A percentile compares a stretch with the other conserved stretches of the same genome.
phyloP scores from a whole-genome alignment of 1,140 invertebrate genomes.

The Apis florea region DNA sequence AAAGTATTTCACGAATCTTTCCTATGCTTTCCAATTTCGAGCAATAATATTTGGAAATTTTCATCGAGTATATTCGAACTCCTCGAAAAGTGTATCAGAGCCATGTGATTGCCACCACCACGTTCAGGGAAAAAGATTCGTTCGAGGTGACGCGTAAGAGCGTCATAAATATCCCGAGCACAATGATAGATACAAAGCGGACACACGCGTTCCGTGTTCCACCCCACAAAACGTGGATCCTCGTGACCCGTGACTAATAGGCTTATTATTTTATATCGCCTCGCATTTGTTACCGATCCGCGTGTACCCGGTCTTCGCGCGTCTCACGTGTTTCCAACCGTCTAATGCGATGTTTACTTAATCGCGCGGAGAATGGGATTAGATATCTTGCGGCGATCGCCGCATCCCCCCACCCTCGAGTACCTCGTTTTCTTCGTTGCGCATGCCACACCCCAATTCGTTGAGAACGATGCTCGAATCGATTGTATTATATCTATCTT shows the following conservation, averaged over 20 bases:
- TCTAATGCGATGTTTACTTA: conserved; percentile 73
- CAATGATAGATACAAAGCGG: conserved; percentile 30
- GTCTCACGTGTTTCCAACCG: conserved; percentile 45
- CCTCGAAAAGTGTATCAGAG: background rate
- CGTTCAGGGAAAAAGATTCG: background rate
- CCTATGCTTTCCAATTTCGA: no score
- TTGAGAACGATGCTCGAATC: background rate
- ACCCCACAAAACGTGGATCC: conserved; percentile 45
- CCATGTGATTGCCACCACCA: background rate
- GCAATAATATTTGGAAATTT: no score
- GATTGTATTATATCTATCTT: background rate
- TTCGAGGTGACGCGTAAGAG: background rate
- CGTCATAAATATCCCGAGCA: conserved; percentile 30
- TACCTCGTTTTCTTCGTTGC: background rate
- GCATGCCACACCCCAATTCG: background rate
- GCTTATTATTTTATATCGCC: conserved; percentile 79
- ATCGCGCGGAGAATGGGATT: conserved; percentile 71
- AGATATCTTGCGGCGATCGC: conserved; percentile 38
- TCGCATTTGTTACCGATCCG: conserved; percentile 73
- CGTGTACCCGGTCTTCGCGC: conserved; percentile 29
- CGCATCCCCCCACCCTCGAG: background rate
- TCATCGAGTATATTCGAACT: no score
- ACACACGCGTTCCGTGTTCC: conserved; percentile 32
- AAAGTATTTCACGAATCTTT: no score
- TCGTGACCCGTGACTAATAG: conserved; percentile 74